phyloP scores from a whole-genome alignment of 2,888 invertebrate genomes.

The Ametastegia equiseti region DNA sequence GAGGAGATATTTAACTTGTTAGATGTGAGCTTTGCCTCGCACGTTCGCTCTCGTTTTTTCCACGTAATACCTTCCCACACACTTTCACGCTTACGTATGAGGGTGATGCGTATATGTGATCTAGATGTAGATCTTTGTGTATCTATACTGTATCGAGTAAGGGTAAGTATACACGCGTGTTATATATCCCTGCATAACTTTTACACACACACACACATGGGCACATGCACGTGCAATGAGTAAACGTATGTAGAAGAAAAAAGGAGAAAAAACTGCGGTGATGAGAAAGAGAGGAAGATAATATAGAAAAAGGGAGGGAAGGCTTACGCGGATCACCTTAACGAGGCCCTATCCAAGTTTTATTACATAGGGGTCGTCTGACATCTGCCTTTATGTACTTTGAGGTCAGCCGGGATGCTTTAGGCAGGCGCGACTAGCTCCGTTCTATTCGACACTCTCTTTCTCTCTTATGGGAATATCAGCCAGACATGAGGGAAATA shows the following conservation, averaged over 20 bases:
- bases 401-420: slow-evolving; percentile 42
- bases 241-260: background rate
- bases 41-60: slow-evolving; percentile 6
- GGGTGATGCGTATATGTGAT: background rate
- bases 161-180: background rate
- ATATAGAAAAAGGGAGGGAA: slow-evolving; percentile 44
- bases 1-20: slow-evolving; percentile 33
- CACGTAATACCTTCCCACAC: slow-evolving; percentile 6
- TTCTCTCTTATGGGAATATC: slow-evolving; percentile 44
- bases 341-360: slow-evolving; percentile 45
- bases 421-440: background rate
- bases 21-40: background rate
- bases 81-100: background rate
- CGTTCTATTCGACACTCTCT: no score
- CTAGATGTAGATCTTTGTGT: background rate
- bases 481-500: slow-evolving; percentile 25
- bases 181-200: background rate
- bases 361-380: slow-evolving; percentile 47
- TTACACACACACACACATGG: background rate
- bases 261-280: slow-evolving; percentile 22
- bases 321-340: slow-evolving; percentile 46
- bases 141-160: background rate
- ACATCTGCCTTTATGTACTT: slow-evolving; percentile 46
- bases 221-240: no score
- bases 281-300: slow-evolving; percentile 43